Evolutionary conservation across 2,888 invertebrate genomes (phyloP).

Genomic region (Trichopoda pennipes): DNA sequence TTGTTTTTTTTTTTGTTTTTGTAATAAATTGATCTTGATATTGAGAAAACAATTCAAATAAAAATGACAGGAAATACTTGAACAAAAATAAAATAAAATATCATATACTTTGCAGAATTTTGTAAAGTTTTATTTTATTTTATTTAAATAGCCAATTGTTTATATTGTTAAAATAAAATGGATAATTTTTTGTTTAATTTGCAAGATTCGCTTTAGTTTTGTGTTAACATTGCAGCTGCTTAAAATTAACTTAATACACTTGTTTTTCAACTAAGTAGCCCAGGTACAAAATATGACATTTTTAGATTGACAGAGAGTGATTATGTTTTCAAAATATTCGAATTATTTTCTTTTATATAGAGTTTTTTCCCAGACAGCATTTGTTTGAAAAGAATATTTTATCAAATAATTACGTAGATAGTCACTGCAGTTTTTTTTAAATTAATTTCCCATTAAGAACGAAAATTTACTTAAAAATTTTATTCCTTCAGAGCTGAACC

Average conservation of each 20-base stretch:
- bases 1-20: no score
- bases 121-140: neutral
- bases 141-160: neutral
- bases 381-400: no score
- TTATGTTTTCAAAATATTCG: no score
- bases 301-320: no score
- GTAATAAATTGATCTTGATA: slow-evolving; percentile 41
- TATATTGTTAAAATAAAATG: neutral
- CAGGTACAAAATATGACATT: neutral
- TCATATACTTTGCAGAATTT: neutral
- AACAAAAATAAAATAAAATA: slow-evolving; percentile 2
- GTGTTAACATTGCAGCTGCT: slow-evolving; percentile 34
- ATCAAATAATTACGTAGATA: no score
- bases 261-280: neutral
- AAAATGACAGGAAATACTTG: slow-evolving; percentile 59
- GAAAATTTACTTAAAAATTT: no score
- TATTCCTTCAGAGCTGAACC: no score
- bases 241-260: slow-evolving; percentile 33
- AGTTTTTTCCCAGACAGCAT: no score
- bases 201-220: slow-evolving; percentile 1
- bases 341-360: no score
- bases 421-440: no score
- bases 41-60: slow-evolving; percentile 6
- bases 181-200: neutral
- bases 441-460: no score